Percentiles rank a stretch among this genome's conserved stretches.
phyloP scores from a whole-genome alignment of 2,797 vertebrate species.

The Pseudomugil gertrudae region DNA sequence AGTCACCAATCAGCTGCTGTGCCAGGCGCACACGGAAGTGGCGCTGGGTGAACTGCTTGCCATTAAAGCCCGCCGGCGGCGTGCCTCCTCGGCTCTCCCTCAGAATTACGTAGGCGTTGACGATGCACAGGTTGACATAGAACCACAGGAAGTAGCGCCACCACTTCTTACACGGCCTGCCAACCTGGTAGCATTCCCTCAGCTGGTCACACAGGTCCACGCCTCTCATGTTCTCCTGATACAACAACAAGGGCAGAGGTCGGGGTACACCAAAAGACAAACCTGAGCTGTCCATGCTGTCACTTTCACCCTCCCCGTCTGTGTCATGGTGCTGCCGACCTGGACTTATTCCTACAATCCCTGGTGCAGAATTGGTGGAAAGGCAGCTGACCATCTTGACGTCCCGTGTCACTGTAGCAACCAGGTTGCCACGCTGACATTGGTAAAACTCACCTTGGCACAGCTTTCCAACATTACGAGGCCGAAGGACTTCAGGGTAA shows the following conservation, averaged over 20 bases:
- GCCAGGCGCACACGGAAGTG: conserved; percentile 86
- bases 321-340: conserved; percentile 72
- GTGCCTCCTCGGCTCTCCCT: conserved; percentile 80
- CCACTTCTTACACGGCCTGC: conserved; percentile 86
- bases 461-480: conserved; percentile 83
- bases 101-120: conserved; percentile 84
- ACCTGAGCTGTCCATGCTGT: conserved; percentile 65
- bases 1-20: conserved; percentile 87
- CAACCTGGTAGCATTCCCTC: conserved; percentile 87
- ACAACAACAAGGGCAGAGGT: conserved; percentile 83
- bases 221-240: conserved; percentile 88
- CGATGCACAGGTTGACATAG: conserved; percentile 86
- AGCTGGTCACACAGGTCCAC: conserved; percentile 86
- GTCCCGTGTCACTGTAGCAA: conserved; percentile 83
- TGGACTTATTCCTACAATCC: conserved; percentile 85
- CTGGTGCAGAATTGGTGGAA: conserved; percentile 84
- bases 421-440: conserved; percentile 85
- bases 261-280: conserved; percentile 73
- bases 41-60: conserved; percentile 86
- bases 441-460: conserved; percentile 85
- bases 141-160: conserved; percentile 90
- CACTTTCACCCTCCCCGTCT: conserved; percentile 72
- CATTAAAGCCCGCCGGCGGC: conserved; percentile 82
- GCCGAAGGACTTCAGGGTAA: conserved; percentile 83
- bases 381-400: conserved; percentile 82